Base-by-base conservation (phyloP, 1,140 invertebrate genomes). In the Lepidurus arcticus region DNA sequence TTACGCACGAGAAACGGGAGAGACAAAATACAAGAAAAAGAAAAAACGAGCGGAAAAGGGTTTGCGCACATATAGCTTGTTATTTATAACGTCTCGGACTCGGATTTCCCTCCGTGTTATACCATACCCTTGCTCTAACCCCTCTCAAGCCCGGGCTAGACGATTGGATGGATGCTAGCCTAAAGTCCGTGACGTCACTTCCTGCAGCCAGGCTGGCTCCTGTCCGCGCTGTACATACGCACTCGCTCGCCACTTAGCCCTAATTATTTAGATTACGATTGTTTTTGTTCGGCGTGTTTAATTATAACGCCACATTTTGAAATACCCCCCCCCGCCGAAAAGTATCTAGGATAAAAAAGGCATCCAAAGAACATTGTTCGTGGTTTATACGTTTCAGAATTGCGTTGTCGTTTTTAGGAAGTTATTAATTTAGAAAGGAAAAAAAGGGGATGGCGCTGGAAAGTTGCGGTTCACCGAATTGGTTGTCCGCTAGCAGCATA, bases 51-150 rank as follows among this genome's bases (percentile, higher is more conserved):
- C 53, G 53, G 53, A 65, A 65, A 65, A 65, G 53, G 53, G 5
- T 65, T 65, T n/a, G 53, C 53, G 16, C 21, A n/a, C 21, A 13
- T 65, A 65, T 65, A 65, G 53, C 53, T 65, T 65, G 53, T 65
- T 65, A 65, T 65, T 65, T 65, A 65, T 65, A 65, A 65, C 53
- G 53, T 65, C 53, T 65, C 53, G 53, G 53, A 65, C 21, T 65
- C 53, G 53, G 53, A 65, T 65, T 65, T 65, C 53, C 53, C 53
- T 65, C 53, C 9, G 53, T 65, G 53, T 65, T 65, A 65, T 65
- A 65, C 53, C 53, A 65, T 65, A 65, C 53, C 53, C 53, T 65
- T 13, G 53, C 21, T 21, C 21, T 65, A 65, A 65, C 53, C 53
- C 13, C 53, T 13, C 53, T 21, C 4, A 65, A 65, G 13, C 53